Base-by-base conservation (phyloP, 2,888 invertebrate species). In the Napeogenes sylphis region DNA sequence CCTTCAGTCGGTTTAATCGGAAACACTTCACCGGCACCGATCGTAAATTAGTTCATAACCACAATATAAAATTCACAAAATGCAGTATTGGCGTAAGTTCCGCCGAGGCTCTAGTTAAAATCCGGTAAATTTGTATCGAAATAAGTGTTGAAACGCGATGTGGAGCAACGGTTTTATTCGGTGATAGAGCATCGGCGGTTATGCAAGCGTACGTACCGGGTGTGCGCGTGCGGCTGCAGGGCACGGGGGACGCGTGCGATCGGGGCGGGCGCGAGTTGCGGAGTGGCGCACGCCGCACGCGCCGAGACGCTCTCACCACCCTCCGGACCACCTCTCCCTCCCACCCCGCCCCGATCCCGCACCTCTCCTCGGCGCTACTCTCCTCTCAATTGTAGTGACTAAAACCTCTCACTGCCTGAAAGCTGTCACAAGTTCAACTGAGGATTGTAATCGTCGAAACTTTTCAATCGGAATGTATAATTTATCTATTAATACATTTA, bases 231-330 rank as follows among this genome's bases (percentile, higher is more conserved):
- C 67, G 62, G 70, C 67, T 66, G 71, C 70, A 65, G 68, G 63
- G 66, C 66, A 65, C 63, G 68, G 75, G 21, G 30, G 78, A 79
- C 82, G 79, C 87, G 87, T 75, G 84, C 79, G 82, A 67, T 78
- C 79, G 78, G 73, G 68, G 71, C 72, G 82, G 78, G 78, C 80
- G 83, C 83, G 81, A 82, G 77, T 78, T 79, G 75, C 75, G 79
- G 83, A 87, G 77, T 86, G 87, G 45, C 56, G 63, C 66, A 65
- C 66, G 59, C 70, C 42, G 66, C 68, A 56, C 63, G 65, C 70
- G 67, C 63, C 67, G 63, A 42, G 42, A 58, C 58, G 62, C 67
- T 55, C 62, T 56, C 62, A 56, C 61, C 62, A 59, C 62, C 65
- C 56, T 60, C 62, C 55, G 47, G 45, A 61, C 61, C 63, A 64